Evolutionary conservation across 2,888 invertebrate genomes (phyloP).

Genomic region (Oscheius onirici): DNA sequence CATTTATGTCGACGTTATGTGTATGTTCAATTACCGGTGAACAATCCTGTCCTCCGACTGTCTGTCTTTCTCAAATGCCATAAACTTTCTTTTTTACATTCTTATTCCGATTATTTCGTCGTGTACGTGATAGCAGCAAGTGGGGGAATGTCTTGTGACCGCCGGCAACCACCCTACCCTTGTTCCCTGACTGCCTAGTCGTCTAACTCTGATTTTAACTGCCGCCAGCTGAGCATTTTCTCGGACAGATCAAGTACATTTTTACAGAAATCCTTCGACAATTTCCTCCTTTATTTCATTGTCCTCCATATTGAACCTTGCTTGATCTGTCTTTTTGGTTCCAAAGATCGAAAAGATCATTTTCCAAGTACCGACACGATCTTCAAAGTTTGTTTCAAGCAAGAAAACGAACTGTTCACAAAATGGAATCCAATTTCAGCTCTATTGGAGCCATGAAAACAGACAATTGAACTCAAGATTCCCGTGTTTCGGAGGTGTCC

Average conservation of each 20-base stretch:
- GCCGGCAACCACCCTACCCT: conserved; percentile 12
- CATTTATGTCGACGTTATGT: conserved; percentile 29
- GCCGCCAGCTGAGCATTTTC: conserved; percentile 6
- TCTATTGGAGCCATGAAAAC: too few relatives aligned
- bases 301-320: not conserved
- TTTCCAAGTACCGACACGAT: too few relatives aligned
- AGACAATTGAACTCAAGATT: too few relatives aligned
- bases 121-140: conserved; percentile 18
- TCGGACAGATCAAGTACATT: too few relatives aligned
- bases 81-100: not conserved
- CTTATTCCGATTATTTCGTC: not conserved
- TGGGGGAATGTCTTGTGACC: conserved; percentile 29
- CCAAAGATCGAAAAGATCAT: not conserved
- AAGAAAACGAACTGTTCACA: too few relatives aligned
- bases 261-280: not conserved
- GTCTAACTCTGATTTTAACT: conserved; percentile 22
- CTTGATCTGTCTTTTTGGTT: not conserved
- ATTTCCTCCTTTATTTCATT: not conserved
- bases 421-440: too few relatives aligned
- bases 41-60: conserved; percentile 23
- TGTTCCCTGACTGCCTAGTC: conserved; percentile 18
- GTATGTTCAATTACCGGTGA: conserved; percentile 34
- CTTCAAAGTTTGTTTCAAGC: too few relatives aligned
- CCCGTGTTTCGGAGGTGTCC: not conserved
- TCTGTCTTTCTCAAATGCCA: conserved; percentile 25